Percentiles rank a stretch among this genome's conserved stretches.
Evolutionary conservation across 2,888 invertebrate species (phyloP).

Genomic region (Mantis religiosa): DNA sequence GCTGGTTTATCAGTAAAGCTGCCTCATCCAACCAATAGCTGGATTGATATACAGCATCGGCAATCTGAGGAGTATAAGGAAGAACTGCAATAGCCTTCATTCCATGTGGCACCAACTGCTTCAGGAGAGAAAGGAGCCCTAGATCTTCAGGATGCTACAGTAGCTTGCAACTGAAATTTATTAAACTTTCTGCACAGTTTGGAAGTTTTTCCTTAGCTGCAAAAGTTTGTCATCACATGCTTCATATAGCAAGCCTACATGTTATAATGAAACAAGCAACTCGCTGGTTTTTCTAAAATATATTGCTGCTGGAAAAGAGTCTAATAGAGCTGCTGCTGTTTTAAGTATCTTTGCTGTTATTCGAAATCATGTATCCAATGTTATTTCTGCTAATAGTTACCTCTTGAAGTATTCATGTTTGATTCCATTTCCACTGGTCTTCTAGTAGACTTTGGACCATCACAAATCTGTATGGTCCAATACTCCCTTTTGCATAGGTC

Average conservation of each 20-base stretch:
- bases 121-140: not conserved
- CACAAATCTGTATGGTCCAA: not conserved
- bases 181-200: not conserved
- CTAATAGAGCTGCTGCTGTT: not conserved
- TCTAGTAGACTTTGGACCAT: not conserved
- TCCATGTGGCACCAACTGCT: not conserved
- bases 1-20: not conserved
- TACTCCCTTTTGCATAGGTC: not conserved
- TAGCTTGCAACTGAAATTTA: not conserved
- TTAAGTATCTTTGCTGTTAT: not conserved
- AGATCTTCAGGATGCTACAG: not conserved
- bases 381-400: not conserved
- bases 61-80: not conserved
- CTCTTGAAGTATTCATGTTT: not conserved
- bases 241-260: not conserved
- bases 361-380: not conserved
- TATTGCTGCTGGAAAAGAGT: not conserved
- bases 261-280: not conserved
- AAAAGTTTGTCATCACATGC: not conserved
- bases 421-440: not conserved
- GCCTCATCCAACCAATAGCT: not conserved
- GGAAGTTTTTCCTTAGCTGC: not conserved
- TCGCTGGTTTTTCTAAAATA: not conserved
- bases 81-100: not conserved
- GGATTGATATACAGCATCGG: not conserved